Percentiles rank a stretch among this genome's conserved stretches.
These are phyloP conservation scores for Clarias fuscus DNA, from an alignment of 2,797 vertebrate species.

Conservation along the genomic window DNA sequence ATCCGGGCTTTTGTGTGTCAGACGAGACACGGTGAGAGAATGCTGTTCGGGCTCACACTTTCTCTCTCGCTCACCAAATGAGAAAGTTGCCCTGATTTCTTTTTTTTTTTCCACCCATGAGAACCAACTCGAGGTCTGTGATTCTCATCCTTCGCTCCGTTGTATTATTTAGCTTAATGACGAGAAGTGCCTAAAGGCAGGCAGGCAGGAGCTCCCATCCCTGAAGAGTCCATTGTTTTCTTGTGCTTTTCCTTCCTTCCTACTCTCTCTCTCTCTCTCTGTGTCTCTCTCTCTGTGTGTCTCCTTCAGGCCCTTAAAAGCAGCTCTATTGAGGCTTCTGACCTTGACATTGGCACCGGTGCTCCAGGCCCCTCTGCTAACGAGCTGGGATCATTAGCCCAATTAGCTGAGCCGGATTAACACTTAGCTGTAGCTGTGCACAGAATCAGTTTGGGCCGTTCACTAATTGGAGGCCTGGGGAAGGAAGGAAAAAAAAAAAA, in stretches of 20 bases:
- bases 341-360: slow-evolving; percentile 46
- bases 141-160: slow-evolving; percentile 36
- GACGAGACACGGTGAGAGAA: not conserved
- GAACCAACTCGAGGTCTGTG: slow-evolving; percentile 38
- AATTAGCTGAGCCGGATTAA: slow-evolving; percentile 57
- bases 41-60: not conserved
- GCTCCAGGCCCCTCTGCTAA: slow-evolving; percentile 51
- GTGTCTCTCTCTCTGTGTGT: slow-evolving; percentile 15
- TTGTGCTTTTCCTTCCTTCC: not conserved
- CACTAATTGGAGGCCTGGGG: slow-evolving; percentile 57
- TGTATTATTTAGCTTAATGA: slow-evolving; percentile 41
- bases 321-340: slow-evolving; percentile 40
- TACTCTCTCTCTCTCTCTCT: not conserved
- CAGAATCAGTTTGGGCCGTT: slow-evolving; percentile 33
- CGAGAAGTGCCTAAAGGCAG: slow-evolving; percentile 40
- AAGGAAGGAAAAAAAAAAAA: slow-evolving; percentile 13
- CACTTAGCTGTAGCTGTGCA: slow-evolving; percentile 30
- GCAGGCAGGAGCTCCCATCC: slow-evolving; percentile 28
- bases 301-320: slow-evolving; percentile 4
- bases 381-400: slow-evolving; percentile 50
- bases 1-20: not conserved
- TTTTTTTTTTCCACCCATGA: slow-evolving; percentile 24
- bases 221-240: slow-evolving; percentile 44
- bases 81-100: slow-evolving; percentile 21
- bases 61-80: slow-evolving; percentile 16